phyloP scores from a whole-genome alignment of 1,140 invertebrate species.

The Acromyrmex heyeri region DNA sequence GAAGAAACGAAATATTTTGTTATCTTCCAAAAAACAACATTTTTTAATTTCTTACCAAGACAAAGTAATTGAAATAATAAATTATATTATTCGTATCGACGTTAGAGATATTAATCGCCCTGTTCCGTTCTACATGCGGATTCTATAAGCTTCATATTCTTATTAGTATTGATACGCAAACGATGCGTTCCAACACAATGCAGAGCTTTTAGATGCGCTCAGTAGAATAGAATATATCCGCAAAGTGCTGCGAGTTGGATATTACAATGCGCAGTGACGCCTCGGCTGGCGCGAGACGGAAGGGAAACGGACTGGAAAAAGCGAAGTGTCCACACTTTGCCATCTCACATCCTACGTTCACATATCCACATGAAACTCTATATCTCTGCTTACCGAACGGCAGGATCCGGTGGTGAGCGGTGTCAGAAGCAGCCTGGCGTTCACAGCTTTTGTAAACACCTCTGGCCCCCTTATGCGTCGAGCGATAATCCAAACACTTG shows the following conservation, averaged over 20 bases:
- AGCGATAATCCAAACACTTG: slow-evolving; percentile 85
- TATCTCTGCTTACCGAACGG: slow-evolving; percentile 61
- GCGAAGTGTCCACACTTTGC: slow-evolving; percentile 1
- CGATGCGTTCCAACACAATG: neutral
- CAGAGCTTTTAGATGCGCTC: slow-evolving; percentile 14
- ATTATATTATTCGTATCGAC: neutral
- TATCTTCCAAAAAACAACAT: neutral
- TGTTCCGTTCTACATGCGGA: neutral
- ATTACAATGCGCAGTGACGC: slow-evolving; percentile 64
- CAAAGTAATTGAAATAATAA: neutral
- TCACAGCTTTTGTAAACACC: slow-evolving; percentile 84
- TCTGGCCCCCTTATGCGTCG: slow-evolving; percentile 63
- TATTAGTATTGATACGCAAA: neutral
- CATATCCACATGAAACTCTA: slow-evolving; percentile 78
- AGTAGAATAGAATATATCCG: slow-evolving; percentile 10
- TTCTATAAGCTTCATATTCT: neutral
- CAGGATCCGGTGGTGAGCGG: slow-evolving; percentile 65
- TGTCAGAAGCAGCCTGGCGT: slow-evolving; percentile 81
- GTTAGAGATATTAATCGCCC: neutral
- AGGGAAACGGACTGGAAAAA: slow-evolving; percentile 36
- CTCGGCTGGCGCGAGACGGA: neutral
- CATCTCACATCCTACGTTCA: neutral
- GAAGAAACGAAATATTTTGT: neutral
- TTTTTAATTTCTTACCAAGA: neutral
- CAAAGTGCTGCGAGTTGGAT: slow-evolving; percentile 11